Evolutionary conservation across 2,888 invertebrate genomes (phyloP), one percentile per base, ranked within the genome.

Genomic region (Drosophila subquinaria): DNA sequence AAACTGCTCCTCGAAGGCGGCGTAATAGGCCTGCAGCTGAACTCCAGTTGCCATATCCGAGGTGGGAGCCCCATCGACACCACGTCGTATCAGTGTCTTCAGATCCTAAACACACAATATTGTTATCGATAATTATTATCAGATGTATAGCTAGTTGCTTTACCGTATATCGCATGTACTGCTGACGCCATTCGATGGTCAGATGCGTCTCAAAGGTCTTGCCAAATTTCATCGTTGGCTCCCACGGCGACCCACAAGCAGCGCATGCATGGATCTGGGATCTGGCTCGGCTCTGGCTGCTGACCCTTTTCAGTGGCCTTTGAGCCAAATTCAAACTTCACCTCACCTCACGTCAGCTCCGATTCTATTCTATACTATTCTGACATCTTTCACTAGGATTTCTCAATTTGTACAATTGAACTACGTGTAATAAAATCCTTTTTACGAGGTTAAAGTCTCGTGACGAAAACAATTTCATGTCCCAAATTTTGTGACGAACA

Each of bases 111-210:
- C 6, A 8, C 4, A 11, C 4, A 23, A n/a, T 17, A 40, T 43
- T 20, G 6, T 11, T 13, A 10, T 27, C 9, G 33, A 33, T 33
- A 13, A 1, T 13, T 4, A 36, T 36, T 36, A 11, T 3, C 0
- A 13, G 3, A n/a, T 38, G n/a, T 36, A 13, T 6, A n/a, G 30
- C 30, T 30, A 27, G 27, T 8, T n/a, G 3, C 10, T 81, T 81
- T 47, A 90, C 97, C 95, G 96, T 96, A 93, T 97, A 97, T 88
- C 96, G 96, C 81, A 97, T 97, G 90, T 96, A 99, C 93, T 99
- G 99, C 93, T 98, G 98, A 72, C 99, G 95, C 99, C 99, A 99
- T 94, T 99, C 99, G n/a, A 99, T 98, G 75, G 99, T 99, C 88
- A 99, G 97, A 92, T 99, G 99, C 59, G 98, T 97, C 74, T 97